A percentile compares a stretch with the other conserved stretches of the same genome.
These are phyloP conservation scores for Notodonta dromedarius DNA, from an alignment of 2,888 invertebrate species.

Conservation along the genomic window DNA sequence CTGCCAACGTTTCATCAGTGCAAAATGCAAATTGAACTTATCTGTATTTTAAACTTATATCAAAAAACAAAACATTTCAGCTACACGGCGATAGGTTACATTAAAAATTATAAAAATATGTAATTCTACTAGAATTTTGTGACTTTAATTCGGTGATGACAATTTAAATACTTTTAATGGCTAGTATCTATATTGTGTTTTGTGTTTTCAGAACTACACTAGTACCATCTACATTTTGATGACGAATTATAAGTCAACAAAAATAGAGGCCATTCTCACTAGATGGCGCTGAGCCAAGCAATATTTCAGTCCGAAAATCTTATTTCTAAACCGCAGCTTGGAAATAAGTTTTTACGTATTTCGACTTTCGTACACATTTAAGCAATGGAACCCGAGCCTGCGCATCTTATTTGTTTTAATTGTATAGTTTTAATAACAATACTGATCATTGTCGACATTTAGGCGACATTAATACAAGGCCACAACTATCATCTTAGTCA, in stretches of 20 bases:
- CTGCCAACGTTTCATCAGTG: slow-evolving; percentile 30
- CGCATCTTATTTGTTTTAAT: too few species aligned
- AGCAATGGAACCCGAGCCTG: too few species aligned
- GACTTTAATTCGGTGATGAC: neutral
- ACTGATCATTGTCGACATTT: slow-evolving; percentile 18
- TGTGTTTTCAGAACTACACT: slow-evolving; percentile 28
- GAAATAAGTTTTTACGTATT: too few species aligned
- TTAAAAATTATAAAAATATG: slow-evolving; percentile 3
- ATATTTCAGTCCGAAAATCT: too few species aligned
- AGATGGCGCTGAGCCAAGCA: too few species aligned
- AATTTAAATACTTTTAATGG: neutral
- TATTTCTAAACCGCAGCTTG: too few species aligned
- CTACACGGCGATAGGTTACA: slow-evolving; percentile 23
- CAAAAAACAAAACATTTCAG: slow-evolving; percentile 21
- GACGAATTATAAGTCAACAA: too few species aligned
- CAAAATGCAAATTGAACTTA: slow-evolving; percentile 34
- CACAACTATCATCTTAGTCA: slow-evolving; percentile 32
- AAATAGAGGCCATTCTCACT: too few species aligned
- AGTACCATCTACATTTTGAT: slow-evolving; percentile 25
- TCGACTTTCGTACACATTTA: too few species aligned
- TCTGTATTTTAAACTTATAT: slow-evolving; percentile 24
- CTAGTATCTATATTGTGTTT: slow-evolving; percentile 27
- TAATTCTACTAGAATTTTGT: neutral
- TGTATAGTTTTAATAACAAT: slow-evolving; percentile 7
- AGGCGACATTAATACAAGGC: slow-evolving; percentile 32